Conservation (phyloP, 2,888 invertebrate species). For the Muscina levida region DNA sequence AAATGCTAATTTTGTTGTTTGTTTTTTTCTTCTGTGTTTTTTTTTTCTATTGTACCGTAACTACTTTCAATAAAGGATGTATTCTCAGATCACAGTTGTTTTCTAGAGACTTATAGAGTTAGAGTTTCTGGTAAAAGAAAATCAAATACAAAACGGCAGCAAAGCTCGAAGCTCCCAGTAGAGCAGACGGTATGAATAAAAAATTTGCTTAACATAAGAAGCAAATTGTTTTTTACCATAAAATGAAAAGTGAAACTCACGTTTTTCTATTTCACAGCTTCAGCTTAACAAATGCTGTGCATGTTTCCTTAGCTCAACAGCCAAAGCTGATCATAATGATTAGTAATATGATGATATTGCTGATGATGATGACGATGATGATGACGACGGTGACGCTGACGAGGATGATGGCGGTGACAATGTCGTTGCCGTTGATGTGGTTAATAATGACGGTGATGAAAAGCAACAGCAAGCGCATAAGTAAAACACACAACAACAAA, state of each 20-base stretch:
- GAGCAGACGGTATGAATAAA: conserved; percentile 19
- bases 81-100: conserved; percentile 55
- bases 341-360: too few species aligned
- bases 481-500: too few species aligned
- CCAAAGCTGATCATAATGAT: conserved; percentile 22
- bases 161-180: not conserved
- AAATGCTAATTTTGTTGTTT: conserved; percentile 62
- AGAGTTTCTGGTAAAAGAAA: conserved; percentile 53
- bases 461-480: conserved; percentile 5
- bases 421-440: conserved; percentile 37
- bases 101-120: conserved; percentile 36
- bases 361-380: conserved; percentile 33
- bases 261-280: conserved; percentile 66
- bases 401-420: conserved; percentile 11
- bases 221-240: conserved; percentile 66
- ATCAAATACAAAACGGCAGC: conserved; percentile 38
- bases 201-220: conserved; percentile 50
- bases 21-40: too few species aligned
- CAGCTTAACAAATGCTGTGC: conserved; percentile 8
- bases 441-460: conserved; percentile 42
- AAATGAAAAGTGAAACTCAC: conserved; percentile 67
- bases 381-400: conserved; percentile 8
- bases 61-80: conserved; percentile 64
- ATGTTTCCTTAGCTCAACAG: conserved; percentile 22
- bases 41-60: conserved; percentile 50